Percentiles rank a stretch among this genome's conserved stretches.
Evolutionary conservation across 2,113 vertebrate species (phyloP).

Genomic region (Pangasianodon hypophthalmus): DNA sequence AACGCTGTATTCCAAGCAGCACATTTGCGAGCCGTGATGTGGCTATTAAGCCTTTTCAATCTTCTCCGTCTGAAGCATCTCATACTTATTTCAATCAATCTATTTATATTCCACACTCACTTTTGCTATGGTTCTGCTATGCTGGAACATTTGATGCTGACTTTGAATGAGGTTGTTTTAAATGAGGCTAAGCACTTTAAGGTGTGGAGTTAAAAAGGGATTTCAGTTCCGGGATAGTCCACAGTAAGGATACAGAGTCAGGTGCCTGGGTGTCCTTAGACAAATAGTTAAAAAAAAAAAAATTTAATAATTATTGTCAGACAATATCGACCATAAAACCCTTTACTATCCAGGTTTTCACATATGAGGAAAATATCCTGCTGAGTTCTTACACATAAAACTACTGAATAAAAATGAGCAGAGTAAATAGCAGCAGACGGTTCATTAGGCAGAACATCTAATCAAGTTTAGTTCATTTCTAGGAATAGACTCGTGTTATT

Average conservation of each 20-base stretch:
- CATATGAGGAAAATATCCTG: neutral
- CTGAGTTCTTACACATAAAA: neutral
- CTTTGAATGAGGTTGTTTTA: constrained; percentile 6
- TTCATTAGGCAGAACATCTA: neutral
- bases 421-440: neutral
- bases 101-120: neutral
- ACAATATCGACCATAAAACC: neutral
- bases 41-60: neutral
- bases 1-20: neutral
- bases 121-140: neutral
- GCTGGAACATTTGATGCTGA: neutral
- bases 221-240: neutral
- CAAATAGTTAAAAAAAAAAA: neutral
- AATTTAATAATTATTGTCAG: neutral
- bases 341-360: neutral
- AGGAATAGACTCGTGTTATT: neutral
- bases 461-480: neutral
- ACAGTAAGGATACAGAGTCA: neutral
- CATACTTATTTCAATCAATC: neutral
- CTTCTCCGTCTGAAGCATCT: neutral
- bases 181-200: neutral
- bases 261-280: neutral
- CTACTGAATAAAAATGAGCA: neutral
- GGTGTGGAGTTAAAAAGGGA: neutral
- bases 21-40: neutral